Conservation (phyloP, 1,140 invertebrate species). For the Cydia strobilella region DNA sequence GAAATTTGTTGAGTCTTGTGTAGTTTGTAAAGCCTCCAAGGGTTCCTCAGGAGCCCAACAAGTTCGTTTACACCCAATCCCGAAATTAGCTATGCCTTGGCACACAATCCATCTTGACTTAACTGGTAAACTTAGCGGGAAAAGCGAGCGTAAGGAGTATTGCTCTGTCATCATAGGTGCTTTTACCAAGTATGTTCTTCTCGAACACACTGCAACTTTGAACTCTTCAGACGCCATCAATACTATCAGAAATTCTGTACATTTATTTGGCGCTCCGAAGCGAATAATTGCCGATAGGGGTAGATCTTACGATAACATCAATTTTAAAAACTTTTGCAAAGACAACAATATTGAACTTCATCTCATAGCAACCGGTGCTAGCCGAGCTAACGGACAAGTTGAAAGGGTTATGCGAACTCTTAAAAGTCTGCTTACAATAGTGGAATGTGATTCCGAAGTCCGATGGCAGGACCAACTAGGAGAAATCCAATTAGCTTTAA, state of each 20-base stretch:
- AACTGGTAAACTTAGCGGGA: constrained; percentile 39
- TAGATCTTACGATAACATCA: constrained; percentile 22
- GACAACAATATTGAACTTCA: constrained; percentile 38
- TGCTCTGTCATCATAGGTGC: constrained; percentile 40
- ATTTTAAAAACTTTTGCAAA: constrained; percentile 32
- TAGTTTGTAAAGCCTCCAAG: constrained; percentile 6
- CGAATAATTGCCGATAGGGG: constrained; percentile 41
- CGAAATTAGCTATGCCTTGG: not conserved
- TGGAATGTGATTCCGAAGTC: not conserved
- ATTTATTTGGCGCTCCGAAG: constrained; percentile 39
- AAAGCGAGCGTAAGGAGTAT: constrained; percentile 39
- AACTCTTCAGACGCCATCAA: constrained; percentile 34
- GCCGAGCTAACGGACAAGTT: constrained; percentile 40
- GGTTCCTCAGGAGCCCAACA: not conserved
- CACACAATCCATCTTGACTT: constrained; percentile 40
- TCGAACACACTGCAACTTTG: constrained; percentile 39
- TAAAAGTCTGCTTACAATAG: constrained; percentile 31
- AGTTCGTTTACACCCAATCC: not conserved
- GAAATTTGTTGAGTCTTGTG: not conserved
- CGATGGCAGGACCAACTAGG: constrained; percentile 27
- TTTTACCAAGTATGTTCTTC: constrained; percentile 42
- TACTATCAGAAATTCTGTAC: constrained; percentile 31
- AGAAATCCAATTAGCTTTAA: constrained; percentile 29
- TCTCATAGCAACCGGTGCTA: constrained; percentile 44
- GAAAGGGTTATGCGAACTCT: constrained; percentile 32